Percentiles rank a stretch among this genome's conserved stretches.
Conservation (phyloP, 2,888 invertebrate genomes). For the Papilio protenor region DNA sequence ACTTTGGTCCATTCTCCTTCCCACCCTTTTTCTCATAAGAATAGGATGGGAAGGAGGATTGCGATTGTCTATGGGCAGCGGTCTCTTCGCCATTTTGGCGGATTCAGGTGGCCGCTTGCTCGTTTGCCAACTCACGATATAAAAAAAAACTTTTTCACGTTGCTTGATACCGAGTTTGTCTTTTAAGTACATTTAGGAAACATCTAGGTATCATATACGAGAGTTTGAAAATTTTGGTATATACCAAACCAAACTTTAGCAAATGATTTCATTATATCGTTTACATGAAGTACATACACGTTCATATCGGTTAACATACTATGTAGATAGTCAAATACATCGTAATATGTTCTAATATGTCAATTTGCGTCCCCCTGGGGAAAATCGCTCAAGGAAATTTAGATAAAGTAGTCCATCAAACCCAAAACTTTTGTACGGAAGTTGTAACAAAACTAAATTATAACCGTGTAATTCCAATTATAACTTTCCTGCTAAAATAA, state of each 20-base stretch:
- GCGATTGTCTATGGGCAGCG: too few relatives aligned
- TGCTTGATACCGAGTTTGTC: too few relatives aligned
- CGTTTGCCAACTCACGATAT: too few relatives aligned
- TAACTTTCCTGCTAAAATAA: slow-evolving; percentile 8
- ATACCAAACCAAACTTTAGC: neutral
- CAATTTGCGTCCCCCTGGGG: neutral
- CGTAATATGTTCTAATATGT: neutral
- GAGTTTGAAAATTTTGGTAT: too few relatives aligned
- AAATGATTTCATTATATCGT: neutral
- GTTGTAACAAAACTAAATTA: slow-evolving; percentile 17
- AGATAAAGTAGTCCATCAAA: slow-evolving; percentile 18
- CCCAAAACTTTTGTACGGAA: slow-evolving; percentile 12
- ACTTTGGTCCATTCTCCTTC: too few relatives aligned
- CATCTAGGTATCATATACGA: too few relatives aligned
- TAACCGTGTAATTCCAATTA: slow-evolving; percentile 3
- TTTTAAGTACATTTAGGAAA: too few relatives aligned
- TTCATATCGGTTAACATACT: neutral
- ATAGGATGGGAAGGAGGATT: too few relatives aligned
- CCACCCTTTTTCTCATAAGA: too few relatives aligned
- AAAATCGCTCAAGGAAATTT: slow-evolving; percentile 3
- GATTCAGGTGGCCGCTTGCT: too few relatives aligned
- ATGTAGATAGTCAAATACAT: neutral
- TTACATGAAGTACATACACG: neutral
- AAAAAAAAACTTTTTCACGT: too few relatives aligned
- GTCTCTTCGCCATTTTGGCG: too few relatives aligned